phyloP scores from a whole-genome alignment of 1,140 invertebrate genomes.

The Chironomus tepperi region DNA sequence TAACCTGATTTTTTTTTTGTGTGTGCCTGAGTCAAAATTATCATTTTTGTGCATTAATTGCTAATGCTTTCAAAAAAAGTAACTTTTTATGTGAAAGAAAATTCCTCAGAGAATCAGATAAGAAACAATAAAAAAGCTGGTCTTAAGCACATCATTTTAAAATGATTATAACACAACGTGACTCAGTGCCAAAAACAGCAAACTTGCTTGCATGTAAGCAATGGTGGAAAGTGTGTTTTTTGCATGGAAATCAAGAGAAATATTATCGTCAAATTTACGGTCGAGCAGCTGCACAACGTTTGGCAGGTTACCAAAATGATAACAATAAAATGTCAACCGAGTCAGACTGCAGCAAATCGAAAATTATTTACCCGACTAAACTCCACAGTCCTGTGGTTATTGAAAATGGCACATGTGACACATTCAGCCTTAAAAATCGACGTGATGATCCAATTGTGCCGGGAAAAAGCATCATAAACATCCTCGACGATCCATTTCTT shows the following conservation, averaged over 20 bases:
- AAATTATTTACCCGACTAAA: not conserved
- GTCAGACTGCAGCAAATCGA: not conserved
- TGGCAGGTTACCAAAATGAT: conserved; percentile 38
- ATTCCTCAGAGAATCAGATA: not conserved
- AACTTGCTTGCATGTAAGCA: conserved; percentile 73
- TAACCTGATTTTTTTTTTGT: conserved; percentile 12
- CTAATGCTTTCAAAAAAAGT: not conserved
- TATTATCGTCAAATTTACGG: conserved; percentile 71
- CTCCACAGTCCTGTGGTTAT: conserved; percentile 15
- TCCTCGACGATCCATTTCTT: conserved; percentile 39
- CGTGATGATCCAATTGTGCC: conserved; percentile 4
- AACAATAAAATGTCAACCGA: conserved; percentile 9
- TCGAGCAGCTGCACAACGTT: conserved; percentile 45
- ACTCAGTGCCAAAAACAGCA: conserved; percentile 42
- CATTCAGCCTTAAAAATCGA: not conserved
- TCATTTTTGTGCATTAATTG: not conserved
- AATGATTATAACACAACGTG: conserved; percentile 1
- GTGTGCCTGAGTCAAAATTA: not conserved
- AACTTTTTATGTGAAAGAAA: not conserved
- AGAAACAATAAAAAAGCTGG: not conserved
- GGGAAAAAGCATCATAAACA: conserved; percentile 29
- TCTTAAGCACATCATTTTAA: not conserved
- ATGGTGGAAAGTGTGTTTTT: conserved; percentile 82
- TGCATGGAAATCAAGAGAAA: conserved; percentile 75
- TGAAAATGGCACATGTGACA: not conserved